Evolutionary conservation across 2,888 invertebrate genomes (phyloP).

Genomic region (Volucella zonaria): DNA sequence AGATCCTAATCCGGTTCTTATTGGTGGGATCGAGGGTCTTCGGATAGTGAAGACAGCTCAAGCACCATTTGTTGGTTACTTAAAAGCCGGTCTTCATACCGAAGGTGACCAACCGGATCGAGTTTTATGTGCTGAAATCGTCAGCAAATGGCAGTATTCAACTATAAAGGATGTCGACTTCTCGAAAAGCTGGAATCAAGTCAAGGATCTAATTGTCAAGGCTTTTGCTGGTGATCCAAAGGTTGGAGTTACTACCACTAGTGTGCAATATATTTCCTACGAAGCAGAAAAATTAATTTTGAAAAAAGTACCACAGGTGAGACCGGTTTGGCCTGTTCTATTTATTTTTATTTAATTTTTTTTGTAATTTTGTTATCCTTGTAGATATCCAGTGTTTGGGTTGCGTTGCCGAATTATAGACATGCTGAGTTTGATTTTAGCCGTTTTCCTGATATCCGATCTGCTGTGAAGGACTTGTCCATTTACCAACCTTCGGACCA

Average conservation of each 20-base stretch:
- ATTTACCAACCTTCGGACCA: slow-evolving; percentile 57
- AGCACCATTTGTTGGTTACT: slow-evolving; percentile 74
- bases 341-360: not conserved
- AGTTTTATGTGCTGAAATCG: slow-evolving; percentile 70
- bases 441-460: slow-evolving; percentile 67
- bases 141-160: slow-evolving; percentile 74
- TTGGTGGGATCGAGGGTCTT: slow-evolving; percentile 68
- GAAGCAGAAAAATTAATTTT: slow-evolving; percentile 67
- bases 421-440: slow-evolving; percentile 73
- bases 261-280: slow-evolving; percentile 74
- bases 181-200: slow-evolving; percentile 66
- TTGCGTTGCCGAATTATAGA: slow-evolving; percentile 68
- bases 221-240: slow-evolving; percentile 73
- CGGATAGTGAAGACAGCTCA: slow-evolving; percentile 74
- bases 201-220: slow-evolving; percentile 69
- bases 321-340: not conserved
- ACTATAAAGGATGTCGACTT: slow-evolving; percentile 69
- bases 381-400: slow-evolving; percentile 70
- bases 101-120: slow-evolving; percentile 75
- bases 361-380: slow-evolving; percentile 5
- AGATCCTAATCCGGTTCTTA: slow-evolving; percentile 68
- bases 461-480: slow-evolving; percentile 60
- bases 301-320: slow-evolving; percentile 71
- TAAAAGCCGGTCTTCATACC: slow-evolving; percentile 73
- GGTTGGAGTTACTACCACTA: slow-evolving; percentile 70